Conservation (phyloP, 2,113 vertebrate genomes). For the Siniperca chuatsi region DNA sequence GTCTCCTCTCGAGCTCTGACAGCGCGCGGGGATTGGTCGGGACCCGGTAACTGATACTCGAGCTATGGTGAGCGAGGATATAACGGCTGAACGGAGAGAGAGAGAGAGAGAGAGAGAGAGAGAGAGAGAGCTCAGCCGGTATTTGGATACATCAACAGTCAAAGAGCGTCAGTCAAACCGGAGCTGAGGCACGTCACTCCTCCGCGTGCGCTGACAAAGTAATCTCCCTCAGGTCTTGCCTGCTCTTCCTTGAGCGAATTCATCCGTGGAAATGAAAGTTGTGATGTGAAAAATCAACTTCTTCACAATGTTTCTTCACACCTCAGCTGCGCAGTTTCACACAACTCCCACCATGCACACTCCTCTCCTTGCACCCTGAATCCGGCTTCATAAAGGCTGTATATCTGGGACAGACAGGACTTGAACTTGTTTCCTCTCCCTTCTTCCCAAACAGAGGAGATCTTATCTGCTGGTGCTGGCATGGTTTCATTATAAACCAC, state of each 20-base stretch:
- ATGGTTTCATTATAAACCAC: slow-evolving; percentile 36
- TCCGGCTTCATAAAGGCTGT: background rate
- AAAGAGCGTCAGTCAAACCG: slow-evolving; percentile 30
- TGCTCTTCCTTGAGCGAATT: background rate
- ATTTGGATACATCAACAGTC: slow-evolving; percentile 30
- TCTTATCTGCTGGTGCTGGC: background rate
- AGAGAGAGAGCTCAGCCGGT: slow-evolving; percentile 15
- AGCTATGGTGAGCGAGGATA: slow-evolving; percentile 68
- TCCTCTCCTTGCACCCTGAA: background rate
- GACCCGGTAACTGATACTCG: slow-evolving; percentile 81
- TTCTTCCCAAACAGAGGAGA: slow-evolving; percentile 9
- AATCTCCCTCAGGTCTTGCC: background rate
- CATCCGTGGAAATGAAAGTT: slow-evolving; percentile 45
- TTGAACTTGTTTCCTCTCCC: background rate
- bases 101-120: background rate
- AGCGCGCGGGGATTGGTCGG: slow-evolving; percentile 75
- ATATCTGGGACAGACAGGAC: background rate
- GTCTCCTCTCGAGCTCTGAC: slow-evolving; percentile 59
- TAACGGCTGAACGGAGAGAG: slow-evolving; percentile 39
- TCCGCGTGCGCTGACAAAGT: slow-evolving; percentile 22
- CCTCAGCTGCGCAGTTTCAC: slow-evolving; percentile 17
- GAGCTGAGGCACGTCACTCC: slow-evolving; percentile 13
- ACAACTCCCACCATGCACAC: background rate
- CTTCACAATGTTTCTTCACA: slow-evolving; percentile 27
- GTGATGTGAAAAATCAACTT: slow-evolving; percentile 37